Evolutionary conservation across 1,140 invertebrate genomes (phyloP).

Genomic region (Hirudo medicinalis): DNA sequence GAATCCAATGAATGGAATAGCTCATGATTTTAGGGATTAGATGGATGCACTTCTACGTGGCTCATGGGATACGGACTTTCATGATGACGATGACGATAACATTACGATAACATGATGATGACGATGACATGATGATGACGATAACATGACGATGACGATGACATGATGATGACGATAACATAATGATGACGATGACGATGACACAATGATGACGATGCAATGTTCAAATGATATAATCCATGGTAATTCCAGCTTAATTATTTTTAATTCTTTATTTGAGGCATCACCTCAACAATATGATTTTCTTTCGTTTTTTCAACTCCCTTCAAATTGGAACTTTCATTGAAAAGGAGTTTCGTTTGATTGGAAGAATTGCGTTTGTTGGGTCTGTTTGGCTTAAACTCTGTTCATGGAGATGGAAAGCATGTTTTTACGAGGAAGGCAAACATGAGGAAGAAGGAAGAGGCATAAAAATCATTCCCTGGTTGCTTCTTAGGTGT

Average conservation of each 20-base stretch:
- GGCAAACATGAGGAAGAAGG: no score
- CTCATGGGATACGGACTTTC: no score
- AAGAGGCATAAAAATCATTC: no score
- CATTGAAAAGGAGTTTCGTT: neutral
- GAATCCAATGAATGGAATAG: no score
- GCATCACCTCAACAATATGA: neutral
- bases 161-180: neutral
- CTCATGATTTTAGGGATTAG: no score
- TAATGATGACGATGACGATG: neutral
- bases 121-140: neutral
- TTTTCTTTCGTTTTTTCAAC: neutral
- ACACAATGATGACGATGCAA: neutral
- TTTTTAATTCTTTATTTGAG: neutral
- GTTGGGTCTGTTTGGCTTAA: neutral
- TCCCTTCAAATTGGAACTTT: neutral
- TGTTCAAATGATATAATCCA: neutral
- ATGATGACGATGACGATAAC: neutral
- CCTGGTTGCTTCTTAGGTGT: neutral
- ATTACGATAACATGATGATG: neutral
- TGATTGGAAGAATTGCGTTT: neutral
- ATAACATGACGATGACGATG: neutral
- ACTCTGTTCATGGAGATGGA: neutral
- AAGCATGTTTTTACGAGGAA: no score
- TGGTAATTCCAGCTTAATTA: neutral
- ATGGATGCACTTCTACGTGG: no score